phyloP scores from a whole-genome alignment of 2,797 vertebrate species.

The Gymnoscopelus braueri region DNA sequence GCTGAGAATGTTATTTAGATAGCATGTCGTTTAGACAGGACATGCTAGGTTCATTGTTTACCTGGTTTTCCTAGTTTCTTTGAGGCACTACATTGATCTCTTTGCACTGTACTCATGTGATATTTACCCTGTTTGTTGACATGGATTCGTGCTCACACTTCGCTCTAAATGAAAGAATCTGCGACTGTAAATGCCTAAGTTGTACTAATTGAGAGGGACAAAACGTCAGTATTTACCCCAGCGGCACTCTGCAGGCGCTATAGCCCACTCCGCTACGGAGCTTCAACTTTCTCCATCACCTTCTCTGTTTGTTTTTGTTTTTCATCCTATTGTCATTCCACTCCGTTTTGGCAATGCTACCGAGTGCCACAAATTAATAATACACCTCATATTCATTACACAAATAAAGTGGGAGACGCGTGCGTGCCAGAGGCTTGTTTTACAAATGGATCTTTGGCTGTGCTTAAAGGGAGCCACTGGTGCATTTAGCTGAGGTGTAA shows the following conservation, averaged over 20 bases:
- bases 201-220: too few species aligned
- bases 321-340: slow-evolving; percentile 68
- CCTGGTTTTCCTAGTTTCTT: too few species aligned
- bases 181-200: too few species aligned
- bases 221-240: slow-evolving; percentile 5
- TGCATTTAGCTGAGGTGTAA: slow-evolving; percentile 65
- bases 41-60: too few species aligned
- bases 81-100: too few species aligned
- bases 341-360: slow-evolving; percentile 63
- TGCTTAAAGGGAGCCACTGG: slow-evolving; percentile 49
- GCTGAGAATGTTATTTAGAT: too few species aligned
- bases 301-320: not conserved
- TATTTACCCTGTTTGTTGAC: too few species aligned
- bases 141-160: too few species aligned
- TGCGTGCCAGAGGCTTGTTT: slow-evolving; percentile 51
- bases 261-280: slow-evolving; percentile 32
- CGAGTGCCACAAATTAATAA: slow-evolving; percentile 57
- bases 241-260: slow-evolving; percentile 46
- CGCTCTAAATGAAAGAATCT: too few species aligned
- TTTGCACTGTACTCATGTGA: too few species aligned
- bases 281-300: slow-evolving; percentile 74
- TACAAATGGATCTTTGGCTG: slow-evolving; percentile 63
- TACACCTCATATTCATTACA: slow-evolving; percentile 60
- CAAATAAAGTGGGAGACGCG: slow-evolving; percentile 56
- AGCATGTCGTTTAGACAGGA: too few species aligned